phyloP scores from a whole-genome alignment of 2,888 invertebrate species.

The Mesorhabditis sp. region DNA sequence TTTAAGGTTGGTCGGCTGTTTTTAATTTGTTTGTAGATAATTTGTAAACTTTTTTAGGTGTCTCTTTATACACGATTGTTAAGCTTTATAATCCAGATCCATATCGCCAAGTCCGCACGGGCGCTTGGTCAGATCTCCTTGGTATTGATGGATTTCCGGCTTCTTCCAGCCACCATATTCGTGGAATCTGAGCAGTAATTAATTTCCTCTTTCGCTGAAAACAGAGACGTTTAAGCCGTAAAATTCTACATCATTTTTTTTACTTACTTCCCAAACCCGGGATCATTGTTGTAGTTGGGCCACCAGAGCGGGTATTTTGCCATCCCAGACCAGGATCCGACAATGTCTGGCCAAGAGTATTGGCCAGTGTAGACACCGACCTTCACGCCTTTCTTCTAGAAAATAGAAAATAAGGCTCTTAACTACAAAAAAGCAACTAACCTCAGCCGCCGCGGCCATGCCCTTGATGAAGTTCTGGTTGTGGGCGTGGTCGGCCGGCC shows the following conservation, averaged over 20 bases:
- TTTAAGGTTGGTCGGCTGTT: too few species aligned
- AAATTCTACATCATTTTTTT: not conserved
- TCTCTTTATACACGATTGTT: not conserved
- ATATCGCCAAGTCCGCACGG: constrained; percentile 32
- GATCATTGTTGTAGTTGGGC: constrained; percentile 35
- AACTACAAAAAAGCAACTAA: not conserved
- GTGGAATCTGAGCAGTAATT: constrained; percentile 12
- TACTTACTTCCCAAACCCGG: not conserved
- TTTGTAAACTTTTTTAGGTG: too few species aligned
- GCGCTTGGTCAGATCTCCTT: constrained; percentile 22
- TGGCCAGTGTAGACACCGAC: constrained; percentile 38
- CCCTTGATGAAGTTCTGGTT: constrained; percentile 33
- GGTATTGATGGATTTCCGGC: constrained; percentile 33
- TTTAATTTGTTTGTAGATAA: too few species aligned
- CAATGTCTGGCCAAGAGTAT: constrained; percentile 39
- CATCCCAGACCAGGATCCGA: constrained; percentile 32
- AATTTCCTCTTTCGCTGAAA: not conserved
- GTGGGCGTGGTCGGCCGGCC: constrained; percentile 28
- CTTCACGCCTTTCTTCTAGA: constrained; percentile 15
- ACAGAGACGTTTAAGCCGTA: not conserved
- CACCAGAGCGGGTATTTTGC: constrained; percentile 34
- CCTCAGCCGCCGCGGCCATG: constrained; percentile 17
- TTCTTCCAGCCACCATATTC: constrained; percentile 33
- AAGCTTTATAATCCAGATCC: constrained; percentile 25
- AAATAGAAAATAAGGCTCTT: not conserved